Conservation (phyloP, 1,140 invertebrate genomes). For the Pectinophora gossypiella region DNA sequence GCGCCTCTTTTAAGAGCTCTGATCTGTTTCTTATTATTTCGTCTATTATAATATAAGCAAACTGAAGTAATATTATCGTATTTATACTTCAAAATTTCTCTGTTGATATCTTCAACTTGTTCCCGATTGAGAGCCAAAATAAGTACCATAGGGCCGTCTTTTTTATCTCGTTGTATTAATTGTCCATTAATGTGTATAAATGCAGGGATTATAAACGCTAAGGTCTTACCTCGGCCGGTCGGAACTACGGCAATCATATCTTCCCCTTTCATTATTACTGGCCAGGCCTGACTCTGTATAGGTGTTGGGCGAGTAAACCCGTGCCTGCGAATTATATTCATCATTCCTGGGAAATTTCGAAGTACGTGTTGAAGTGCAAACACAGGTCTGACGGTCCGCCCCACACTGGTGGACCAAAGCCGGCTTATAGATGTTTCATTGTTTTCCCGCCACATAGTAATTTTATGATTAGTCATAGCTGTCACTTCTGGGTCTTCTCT, state of each 20-base stretch:
- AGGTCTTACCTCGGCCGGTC: conserved; percentile 93
- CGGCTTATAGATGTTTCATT: conserved; percentile 85
- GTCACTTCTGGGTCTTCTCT: conserved; percentile 84
- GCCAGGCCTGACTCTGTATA: conserved; percentile 95
- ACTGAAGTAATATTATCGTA: conserved; percentile 90
- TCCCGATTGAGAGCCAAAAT: conserved; percentile 94
- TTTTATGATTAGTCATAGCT: conserved; percentile 79
- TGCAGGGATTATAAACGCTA: conserved; percentile 93
- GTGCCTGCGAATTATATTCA: conserved; percentile 88
- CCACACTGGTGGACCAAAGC: conserved; percentile 66
- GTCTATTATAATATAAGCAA: conserved; percentile 94
- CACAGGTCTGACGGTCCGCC: conserved; percentile 88
- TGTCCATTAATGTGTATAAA: conserved; percentile 93
- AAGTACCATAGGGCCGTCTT: conserved; percentile 89
- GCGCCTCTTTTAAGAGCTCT: conserved; percentile 82
- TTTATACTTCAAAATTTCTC: conserved; percentile 90
- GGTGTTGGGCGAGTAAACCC: conserved; percentile 91
- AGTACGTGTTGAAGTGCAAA: conserved; percentile 91
- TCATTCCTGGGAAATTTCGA: conserved; percentile 86
- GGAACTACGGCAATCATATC: conserved; percentile 96
- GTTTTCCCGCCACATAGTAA: conserved; percentile 79
- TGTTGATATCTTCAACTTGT: conserved; percentile 92
- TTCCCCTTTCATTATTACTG: conserved; percentile 87
- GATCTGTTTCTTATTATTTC: conserved; percentile 85
- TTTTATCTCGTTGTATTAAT: conserved; percentile 78